A percentile compares a stretch with the other conserved stretches of the same genome.
Conservation (phyloP, 2,888 invertebrate genomes). For the Epinotia bilunana region DNA sequence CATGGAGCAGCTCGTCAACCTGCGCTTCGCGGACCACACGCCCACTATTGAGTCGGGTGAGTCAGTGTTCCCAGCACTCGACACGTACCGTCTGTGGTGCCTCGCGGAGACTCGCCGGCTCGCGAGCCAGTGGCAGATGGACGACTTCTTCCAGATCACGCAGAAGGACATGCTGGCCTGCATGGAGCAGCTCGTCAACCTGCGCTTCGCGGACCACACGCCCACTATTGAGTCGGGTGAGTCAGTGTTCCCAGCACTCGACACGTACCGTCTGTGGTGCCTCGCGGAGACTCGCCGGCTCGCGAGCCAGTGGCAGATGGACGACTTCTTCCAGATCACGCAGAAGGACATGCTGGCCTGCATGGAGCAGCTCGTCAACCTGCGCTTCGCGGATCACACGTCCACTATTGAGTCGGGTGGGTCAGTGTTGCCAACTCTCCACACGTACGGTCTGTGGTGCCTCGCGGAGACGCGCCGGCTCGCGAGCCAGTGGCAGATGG, state of each 20-base stretch:
- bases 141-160: slow-evolving; percentile 88
- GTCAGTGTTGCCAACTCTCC: background rate
- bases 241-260: slow-evolving; percentile 65
- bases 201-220: slow-evolving; percentile 86
- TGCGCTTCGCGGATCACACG: slow-evolving; percentile 86
- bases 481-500: slow-evolving; percentile 90
- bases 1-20: slow-evolving; percentile 82
- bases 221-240: slow-evolving; percentile 75
- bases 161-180: slow-evolving; percentile 87
- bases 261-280: slow-evolving; percentile 91
- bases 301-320: slow-evolving; percentile 90
- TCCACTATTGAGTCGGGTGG: slow-evolving; percentile 72
- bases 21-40: slow-evolving; percentile 86
- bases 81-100: slow-evolving; percentile 91
- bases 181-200: slow-evolving; percentile 82
- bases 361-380: slow-evolving; percentile 82
- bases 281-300: slow-evolving; percentile 88
- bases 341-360: slow-evolving; percentile 87
- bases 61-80: slow-evolving; percentile 65
- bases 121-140: slow-evolving; percentile 90
- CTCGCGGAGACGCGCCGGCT: slow-evolving; percentile 88
- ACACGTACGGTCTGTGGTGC: slow-evolving; percentile 89
- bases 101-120: slow-evolving; percentile 88
- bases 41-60: slow-evolving; percentile 79
- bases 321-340: slow-evolving; percentile 88